Evolutionary conservation across 2,888 invertebrate genomes (phyloP).

Genomic region (Eucera pruinosa): DNA sequence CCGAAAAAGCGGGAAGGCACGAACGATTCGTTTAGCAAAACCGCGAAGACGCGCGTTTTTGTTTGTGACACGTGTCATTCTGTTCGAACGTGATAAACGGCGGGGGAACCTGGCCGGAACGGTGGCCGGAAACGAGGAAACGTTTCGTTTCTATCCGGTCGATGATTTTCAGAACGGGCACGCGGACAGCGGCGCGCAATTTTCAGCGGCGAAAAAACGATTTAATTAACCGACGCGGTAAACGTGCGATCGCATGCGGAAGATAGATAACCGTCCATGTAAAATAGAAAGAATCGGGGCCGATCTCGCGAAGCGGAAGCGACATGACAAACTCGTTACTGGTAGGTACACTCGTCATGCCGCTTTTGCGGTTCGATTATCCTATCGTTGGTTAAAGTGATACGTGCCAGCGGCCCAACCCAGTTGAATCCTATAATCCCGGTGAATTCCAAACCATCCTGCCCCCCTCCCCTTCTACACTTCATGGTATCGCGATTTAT

Average conservation of each 20-base stretch:
- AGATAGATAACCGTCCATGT: slow-evolving; percentile 47
- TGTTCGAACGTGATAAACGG: slow-evolving; percentile 44
- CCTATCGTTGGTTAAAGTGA: slow-evolving; percentile 64
- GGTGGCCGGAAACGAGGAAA: slow-evolving; percentile 4
- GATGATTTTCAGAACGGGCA: slow-evolving; percentile 56
- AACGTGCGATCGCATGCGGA: slow-evolving; percentile 53
- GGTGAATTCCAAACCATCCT: slow-evolving; percentile 32
- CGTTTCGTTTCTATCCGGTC: slow-evolving; percentile 43
- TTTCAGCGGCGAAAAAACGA: slow-evolving; percentile 26
- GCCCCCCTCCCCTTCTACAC: not conserved
- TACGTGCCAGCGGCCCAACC: slow-evolving; percentile 36
- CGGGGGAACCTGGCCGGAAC: slow-evolving; percentile 1
- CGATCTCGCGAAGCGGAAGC: slow-evolving; percentile 57
- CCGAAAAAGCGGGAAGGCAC: too few species aligned
- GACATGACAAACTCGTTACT: slow-evolving; percentile 67
- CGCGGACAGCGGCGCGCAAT: slow-evolving; percentile 25
- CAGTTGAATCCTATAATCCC: slow-evolving; percentile 53
- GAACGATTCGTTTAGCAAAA: slow-evolving; percentile 2
- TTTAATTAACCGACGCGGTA: slow-evolving; percentile 69
- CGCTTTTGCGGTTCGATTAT: slow-evolving; percentile 63
- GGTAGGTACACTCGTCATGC: slow-evolving; percentile 66
- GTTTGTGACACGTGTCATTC: slow-evolving; percentile 58
- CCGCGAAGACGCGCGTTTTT: slow-evolving; percentile 42
- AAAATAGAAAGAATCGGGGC: slow-evolving; percentile 60
- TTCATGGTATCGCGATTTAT: slow-evolving; percentile 30